Conservation (phyloP, 1,140 invertebrate species). For the Macrobrachium rosenbergii region DNA sequence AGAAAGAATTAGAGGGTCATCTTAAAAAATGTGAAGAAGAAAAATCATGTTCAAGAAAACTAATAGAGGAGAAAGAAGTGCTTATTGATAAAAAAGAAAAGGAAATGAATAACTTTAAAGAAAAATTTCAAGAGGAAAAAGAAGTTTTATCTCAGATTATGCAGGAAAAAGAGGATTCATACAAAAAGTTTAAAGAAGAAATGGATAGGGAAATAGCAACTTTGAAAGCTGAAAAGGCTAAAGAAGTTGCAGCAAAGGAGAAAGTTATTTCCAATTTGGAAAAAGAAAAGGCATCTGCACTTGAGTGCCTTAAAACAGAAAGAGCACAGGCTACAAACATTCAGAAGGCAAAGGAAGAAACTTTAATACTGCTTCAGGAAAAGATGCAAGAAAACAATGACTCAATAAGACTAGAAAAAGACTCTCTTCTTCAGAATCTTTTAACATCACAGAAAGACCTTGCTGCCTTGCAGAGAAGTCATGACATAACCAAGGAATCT, state of each 20-base stretch:
- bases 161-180: slow-evolving; percentile 10
- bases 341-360: slow-evolving; percentile 16
- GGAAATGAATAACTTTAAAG: neutral
- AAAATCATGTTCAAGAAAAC: neutral
- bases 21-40: neutral
- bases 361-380: neutral
- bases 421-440: slow-evolving; percentile 1
- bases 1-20: neutral
- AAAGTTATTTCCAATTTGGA: neutral
- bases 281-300: neutral
- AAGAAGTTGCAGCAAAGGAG: neutral
- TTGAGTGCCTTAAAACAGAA: neutral
- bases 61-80: neutral
- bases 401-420: slow-evolving; percentile 1
- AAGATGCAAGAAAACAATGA: slow-evolving; percentile 1
- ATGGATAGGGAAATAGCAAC: slow-evolving; percentile 1
- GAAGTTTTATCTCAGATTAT: neutral
- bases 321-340: neutral
- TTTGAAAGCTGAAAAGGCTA: slow-evolving; percentile 4
- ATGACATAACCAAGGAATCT: neutral
- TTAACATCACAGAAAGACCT: neutral
- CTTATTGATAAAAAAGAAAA: neutral
- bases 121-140: slow-evolving; percentile 12
- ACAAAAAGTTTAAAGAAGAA: neutral
- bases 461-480: neutral